Evolutionary conservation across 1,140 invertebrate genomes (phyloP), one percentile per base, ranked within the genome.

Genomic region (Liolophura sinensis): DNA sequence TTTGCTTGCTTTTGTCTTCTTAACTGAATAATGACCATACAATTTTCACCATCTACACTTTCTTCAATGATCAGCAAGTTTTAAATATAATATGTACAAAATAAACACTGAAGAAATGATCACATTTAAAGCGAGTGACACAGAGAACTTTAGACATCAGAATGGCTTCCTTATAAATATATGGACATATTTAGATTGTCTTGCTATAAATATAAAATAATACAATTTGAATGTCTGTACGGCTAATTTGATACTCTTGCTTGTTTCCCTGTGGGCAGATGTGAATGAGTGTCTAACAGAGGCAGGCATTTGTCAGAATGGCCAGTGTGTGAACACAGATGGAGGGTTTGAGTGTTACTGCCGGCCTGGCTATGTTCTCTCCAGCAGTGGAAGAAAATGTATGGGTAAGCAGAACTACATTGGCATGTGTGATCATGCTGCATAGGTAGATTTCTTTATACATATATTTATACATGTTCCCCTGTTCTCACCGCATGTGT

Each of bases 261-360:
- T 47, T 49, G 20, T 49, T 54, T 61, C 60, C 68, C 60, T 65
- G 73, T 72, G 86, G 46, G 86, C 88, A 81, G 91, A 93, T 81
- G 77, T 92, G 22, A 91, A 95, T 81, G 93, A 95, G 78, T 95
- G 93, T 75, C 72, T 91, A 75, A 87, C 90, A 60, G 89, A 90
- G 86, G 86, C 87, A 0, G 87, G 89, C 74, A 86, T 93, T 52
- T 95, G 93, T 83, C 91, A 91, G 0, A 93, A 93, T 50, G 93
- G 93, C 1, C 91, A 90, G n/a, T 86, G 85, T 76, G 70, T 70
- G 56, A 86, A 86, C 68, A 81, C 77, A 4, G 72, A 77, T 51
- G 84, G 84, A 14, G 72, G 78, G 31, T 85, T 78, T 62, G 61
- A 68, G 49, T 86, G 85, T 71, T 71, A 70, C 11, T 86, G 85